Evolutionary conservation across 2,113 vertebrate species (phyloP), one percentile per base, ranked within the genome.

Genomic region (Notarius quadriscutis): DNA sequence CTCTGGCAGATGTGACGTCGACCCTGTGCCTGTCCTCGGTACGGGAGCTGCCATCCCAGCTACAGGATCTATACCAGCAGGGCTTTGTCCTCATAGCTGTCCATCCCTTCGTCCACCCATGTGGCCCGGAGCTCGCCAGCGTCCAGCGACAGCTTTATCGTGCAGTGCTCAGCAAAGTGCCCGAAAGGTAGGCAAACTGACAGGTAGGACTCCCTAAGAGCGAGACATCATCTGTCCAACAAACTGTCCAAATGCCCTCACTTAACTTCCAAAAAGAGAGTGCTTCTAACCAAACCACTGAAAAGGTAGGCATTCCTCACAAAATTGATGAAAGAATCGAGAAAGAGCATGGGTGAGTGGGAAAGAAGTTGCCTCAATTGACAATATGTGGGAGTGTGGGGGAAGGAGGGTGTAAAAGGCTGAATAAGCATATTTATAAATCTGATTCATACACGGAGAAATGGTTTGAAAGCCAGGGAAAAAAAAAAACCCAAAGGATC

Each of bases 1-100:
- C 58, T 22, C 62, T 57, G 95, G 93, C 94, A 92, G 97, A 97
- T 91, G 93, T 96, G 91, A 96, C 97, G 30, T 97, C 97, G 25
- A 97, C 97, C 1, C 95, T 98, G 93, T 96, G 96, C 25, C 95
- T 99, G 81, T 95, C 97, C 20, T 99, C 97, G 4, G 94, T 99
- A 90, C 92, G 92, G 50, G 97, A 99, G 94, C 95, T 99, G 89
- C 97, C 98, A 0, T 90, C 93, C 87, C 97, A 98, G 94, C 96
- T 99, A 86, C 96, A 96, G 93, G 98, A 98, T 84, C 94, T 97
- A 55, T 99, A 99, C 94, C 97, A 98, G 94, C 96, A 98, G 93
- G 98, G 97, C 81, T 99, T 97, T 80, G 67, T 95, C 0, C 95
- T 99, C 94, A 97, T 95, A 3, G 94, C 97, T 27, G 94, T 99